Evolutionary conservation across 2,797 vertebrate genomes (phyloP), one percentile per base, ranked within the genome.

Genomic region (Dermochelys coriacea): DNA sequence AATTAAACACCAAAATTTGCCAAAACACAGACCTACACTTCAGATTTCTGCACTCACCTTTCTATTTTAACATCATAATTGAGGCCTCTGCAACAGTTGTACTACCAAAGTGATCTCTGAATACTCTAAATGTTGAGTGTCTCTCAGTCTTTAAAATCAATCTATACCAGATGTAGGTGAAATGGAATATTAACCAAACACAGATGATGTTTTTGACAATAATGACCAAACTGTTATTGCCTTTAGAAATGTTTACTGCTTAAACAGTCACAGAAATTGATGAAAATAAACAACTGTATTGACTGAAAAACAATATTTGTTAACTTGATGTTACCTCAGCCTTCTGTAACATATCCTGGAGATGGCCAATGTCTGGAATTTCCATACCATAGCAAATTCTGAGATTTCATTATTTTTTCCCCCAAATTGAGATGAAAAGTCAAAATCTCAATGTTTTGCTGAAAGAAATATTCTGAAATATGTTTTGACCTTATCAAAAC

Each of bases 1-100:
- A 78, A 61, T 12, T 55, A 82, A 49, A 0, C 1, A 49, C 12
- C 1, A 45, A 1, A 23, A 45, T 5, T 37, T 85, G 29, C 10
- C 29, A 6, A 34, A 80, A 82, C 5, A 7, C 16, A 2, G 0
- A 4, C 12, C 45, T 2, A n/a, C 1, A 5, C 8, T 34, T 89
- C 52, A 57, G 47, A 3, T 80, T 90, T 87, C 41, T 87, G 9
- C 31, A 2, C 5, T 77, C 45, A 23, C 0, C 49, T 86, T 86
- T 84, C 3, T 11, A 47, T 27, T 75, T 57, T 31, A 10, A 91
- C 79, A 75, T 79, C 57, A 6, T 51, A 5, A 8, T 1, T n/a
- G 12, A 47, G 8, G 2, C 9, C 21, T 51, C n/a, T 68, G n/a
- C 34, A 68, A 68, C 18, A 37, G 64, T 21, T 68, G 19, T n/a